Conservation (phyloP, 2,888 invertebrate genomes). For the Eledona agricola region DNA sequence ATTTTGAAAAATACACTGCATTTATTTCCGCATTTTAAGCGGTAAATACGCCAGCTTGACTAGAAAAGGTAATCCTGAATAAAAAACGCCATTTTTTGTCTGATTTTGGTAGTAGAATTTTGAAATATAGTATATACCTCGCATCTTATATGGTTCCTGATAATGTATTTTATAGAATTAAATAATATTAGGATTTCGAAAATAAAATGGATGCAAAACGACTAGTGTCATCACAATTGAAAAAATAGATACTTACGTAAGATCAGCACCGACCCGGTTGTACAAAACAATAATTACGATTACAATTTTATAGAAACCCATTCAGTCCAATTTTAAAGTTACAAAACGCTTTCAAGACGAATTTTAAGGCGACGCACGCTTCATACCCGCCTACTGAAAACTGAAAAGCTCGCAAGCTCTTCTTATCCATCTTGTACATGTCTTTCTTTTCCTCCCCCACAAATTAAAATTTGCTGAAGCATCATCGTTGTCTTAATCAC, state of each 20-base stretch:
- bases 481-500: conserved; percentile 38
- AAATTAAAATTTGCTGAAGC: conserved; percentile 33
- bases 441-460: conserved; percentile 5
- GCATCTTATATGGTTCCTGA: no score
- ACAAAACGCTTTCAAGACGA: neutral
- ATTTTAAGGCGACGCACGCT: neutral
- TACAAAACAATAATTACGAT: conserved; percentile 14
- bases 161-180: no score
- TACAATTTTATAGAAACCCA: conserved; percentile 5
- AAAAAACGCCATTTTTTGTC: no score
- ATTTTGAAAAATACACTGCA: no score
- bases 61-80: no score
- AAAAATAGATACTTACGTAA: conserved; percentile 14
- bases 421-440: conserved; percentile 33
- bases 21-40: no score
- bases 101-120: no score
- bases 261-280: conserved; percentile 7
- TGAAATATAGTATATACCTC: no score
- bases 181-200: no score
- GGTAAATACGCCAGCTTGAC: no score
- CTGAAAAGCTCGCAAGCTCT: conserved; percentile 28
- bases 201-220: no score
- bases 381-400: conserved; percentile 26
- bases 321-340: neutral
- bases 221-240: no score